Evolutionary conservation across 1,140 invertebrate genomes (phyloP), one percentile per base, ranked within the genome.

Genomic region (Pectinophora gossypiella): DNA sequence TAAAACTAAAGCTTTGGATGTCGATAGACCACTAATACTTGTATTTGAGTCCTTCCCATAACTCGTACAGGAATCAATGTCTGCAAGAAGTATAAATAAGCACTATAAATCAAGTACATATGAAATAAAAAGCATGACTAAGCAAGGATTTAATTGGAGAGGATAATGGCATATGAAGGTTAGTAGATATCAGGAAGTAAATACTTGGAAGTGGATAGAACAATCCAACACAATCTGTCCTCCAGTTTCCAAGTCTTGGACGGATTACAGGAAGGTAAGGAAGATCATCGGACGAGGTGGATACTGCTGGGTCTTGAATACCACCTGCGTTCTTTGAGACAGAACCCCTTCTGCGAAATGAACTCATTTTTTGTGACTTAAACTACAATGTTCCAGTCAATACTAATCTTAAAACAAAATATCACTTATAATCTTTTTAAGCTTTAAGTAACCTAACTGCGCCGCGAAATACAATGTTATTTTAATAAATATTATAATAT

Each of bases 1-100:
- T 54, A 89, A 85, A 58, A 91, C 64, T 50, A 91, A 58, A 48
- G 91, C 89, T 68, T 72, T 89, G 51, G 82, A 88, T 54, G 92
- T 91, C 15, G 90, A 91, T 68, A 89, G 56, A 45, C 51, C 60
- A 61, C 67, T n/a, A n/a, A n/a, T 54, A 38, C 10, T 32, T 9
- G 43, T 32, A 45, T 44, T 32, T 42, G 10, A 44, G 22, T 40
- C 32, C 18, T 40, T 23, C 19, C 36, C 10, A 27, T 19, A 43
- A 15, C 6, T 22, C 27, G 38, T 1, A 35, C 16, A 53, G 20
- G 32, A 52, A 58, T 46, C 45, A n/a, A n/a, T n/a, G n/a, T n/a
- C n/a, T n/a, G n/a, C n/a, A n/a, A n/a, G n/a, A n/a, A n/a, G n/a
- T n/a, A n/a, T n/a, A n/a, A n/a, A n/a, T n/a, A n/a, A n/a, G n/a